Base-by-base conservation (phyloP, 2,113 vertebrate genomes). In the Hypomesus transpacificus region DNA sequence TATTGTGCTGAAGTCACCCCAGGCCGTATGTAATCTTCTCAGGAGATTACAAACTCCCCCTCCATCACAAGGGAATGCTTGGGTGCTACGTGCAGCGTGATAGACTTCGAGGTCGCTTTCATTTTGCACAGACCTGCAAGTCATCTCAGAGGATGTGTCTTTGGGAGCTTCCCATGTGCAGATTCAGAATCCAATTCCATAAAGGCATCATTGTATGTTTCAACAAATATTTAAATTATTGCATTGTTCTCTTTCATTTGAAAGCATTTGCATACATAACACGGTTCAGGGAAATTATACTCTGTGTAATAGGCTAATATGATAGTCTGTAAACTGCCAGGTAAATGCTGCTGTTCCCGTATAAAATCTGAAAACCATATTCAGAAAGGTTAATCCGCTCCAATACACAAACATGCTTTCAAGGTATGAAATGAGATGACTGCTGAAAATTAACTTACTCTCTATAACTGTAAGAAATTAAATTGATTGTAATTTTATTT, bases 1-100 rank as follows among this genome's bases (percentile, higher is more conserved):
- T 88, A 88, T 87, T 87, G 82, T 87, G 86, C 77, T 65, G 20
- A 77, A 76, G 78, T 82, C 84, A 84, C 89, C 84, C 70, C 53
- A 50, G 84, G 85, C 85, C 83, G 80, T 26, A 51, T 83, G 85
- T 86, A 89, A 91, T 90, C 87, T 89, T 87, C 86, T 87, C 83
- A 73, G 79, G 82, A 87, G 82, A 89, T 89, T 87, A 86, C 82
- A 84, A 72, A 69, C 80, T 76, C 79, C 70, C 74, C 72, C 61
- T 66, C 74, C 60, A 81, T 80, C 79, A 73, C 71, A 31, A 56
- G 75, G 75, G 57, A 82, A 70, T 39, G 71, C 71, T 69, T 26
- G 57, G 77, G 75, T 79, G 68, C 75, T 13, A 28, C 69, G 79
- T 66, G 66, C 74, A 75, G 71, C 56, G 61, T 79, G 80, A 78